Evolutionary conservation across 2,888 invertebrate species (phyloP).

Genomic region (Apantesis nais): DNA sequence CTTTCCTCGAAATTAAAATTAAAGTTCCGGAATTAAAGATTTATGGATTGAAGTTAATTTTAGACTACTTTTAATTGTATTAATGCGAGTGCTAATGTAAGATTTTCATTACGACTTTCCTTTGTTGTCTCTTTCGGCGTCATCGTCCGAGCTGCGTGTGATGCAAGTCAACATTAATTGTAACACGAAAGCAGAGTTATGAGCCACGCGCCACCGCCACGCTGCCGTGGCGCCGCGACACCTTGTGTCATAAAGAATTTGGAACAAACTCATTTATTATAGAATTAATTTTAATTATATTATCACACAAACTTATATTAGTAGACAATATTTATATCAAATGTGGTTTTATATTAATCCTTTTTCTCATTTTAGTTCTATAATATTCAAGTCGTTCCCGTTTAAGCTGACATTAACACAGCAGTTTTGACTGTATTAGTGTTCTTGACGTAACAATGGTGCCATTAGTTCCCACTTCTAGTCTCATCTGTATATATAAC

Average conservation of each 20-base stretch:
- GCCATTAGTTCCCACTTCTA: background rate
- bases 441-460: background rate
- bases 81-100: constrained; percentile 43
- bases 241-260: constrained; percentile 7
- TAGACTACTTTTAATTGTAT: constrained; percentile 30
- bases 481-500: background rate
- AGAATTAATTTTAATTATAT: background rate
- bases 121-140: constrained; percentile 62
- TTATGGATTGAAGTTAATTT: constrained; percentile 25
- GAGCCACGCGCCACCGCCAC: constrained; percentile 31
- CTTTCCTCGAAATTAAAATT: constrained; percentile 31
- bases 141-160: constrained; percentile 58
- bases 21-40: constrained; percentile 20
- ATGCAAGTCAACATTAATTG: constrained; percentile 59
- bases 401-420: background rate
- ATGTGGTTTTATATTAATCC: background rate
- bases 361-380: background rate
- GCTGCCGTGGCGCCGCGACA: background rate
- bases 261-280: constrained; percentile 1
- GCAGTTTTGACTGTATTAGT: background rate
- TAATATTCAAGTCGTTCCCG: background rate
- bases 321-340: background rate
- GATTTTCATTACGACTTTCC: constrained; percentile 61
- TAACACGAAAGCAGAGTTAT: constrained; percentile 49
- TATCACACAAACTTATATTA: background rate